Evolutionary conservation across 2,113 vertebrate species (phyloP), one percentile per base, ranked within the genome.

Genomic region (Lepus americanus): DNA sequence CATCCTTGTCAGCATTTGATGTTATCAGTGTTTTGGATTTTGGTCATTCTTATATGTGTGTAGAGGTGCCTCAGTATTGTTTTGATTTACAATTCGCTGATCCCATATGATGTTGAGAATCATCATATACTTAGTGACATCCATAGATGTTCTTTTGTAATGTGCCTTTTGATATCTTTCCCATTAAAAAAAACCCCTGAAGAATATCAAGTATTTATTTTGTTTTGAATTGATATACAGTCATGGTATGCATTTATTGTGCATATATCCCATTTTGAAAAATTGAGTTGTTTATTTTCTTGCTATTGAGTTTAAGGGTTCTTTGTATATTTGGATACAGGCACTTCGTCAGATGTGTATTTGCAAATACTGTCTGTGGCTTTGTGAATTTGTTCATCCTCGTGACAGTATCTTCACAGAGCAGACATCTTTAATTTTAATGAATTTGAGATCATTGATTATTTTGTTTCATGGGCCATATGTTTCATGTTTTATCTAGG

Each of bases 361-460:
- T 90, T 90, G 55, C 12, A 27, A 91, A 64, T 61, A 49, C 76
- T 27, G 16, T 36, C 31, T 78, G 12, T 78, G 12, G 7, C 6
- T 90, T 59, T 36, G 36, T 36, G 36, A 36, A 25, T 79, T 14
- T 92, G 88, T n/a, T 79, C 39, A 69, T 44, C 59, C 11, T 86
- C 53, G 89, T 89, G 27, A 36, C 13, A 63, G 49, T 90, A 27
- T 81, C 44, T 90, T 87, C 22, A 10, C 33, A 91, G 25, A 69
- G 29, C 22, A 92, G 17, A 88, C 78, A 13, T n/a, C 39, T 89
- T 44, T 44, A 80, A 11, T 77, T 89, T 92, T 70, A 81, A 44
- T 77, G 12, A 87, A 67, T 51, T 81, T 8, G 44, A 85, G 19
- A 12, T 86, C 49, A 20, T 86, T 8, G 59, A 13, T 89, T 11